Percentiles rank a stretch among this genome's conserved stretches.
Conservation (phyloP, 2,113 vertebrate genomes). For the Sinocyclocheilus anophthalmus region DNA sequence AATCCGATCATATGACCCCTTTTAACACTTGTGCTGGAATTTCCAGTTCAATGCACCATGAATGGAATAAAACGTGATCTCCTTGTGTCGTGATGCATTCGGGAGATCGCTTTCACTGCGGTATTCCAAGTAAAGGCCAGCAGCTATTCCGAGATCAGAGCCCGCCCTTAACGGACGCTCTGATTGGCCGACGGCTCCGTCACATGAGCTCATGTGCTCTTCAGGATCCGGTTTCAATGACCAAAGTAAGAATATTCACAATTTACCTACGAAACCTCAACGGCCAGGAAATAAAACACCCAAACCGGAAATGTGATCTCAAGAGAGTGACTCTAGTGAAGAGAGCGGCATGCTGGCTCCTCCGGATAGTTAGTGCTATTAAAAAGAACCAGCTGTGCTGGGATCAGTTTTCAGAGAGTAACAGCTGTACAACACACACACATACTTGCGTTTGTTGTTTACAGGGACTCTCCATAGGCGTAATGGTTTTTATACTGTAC, state of each 20-base stretch:
- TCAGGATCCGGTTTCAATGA: slow-evolving; percentile 72
- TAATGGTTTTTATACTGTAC: no score
- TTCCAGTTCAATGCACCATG: background rate
- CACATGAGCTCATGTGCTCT: slow-evolving; percentile 66
- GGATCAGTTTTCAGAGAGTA: slow-evolving; percentile 20
- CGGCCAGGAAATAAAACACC: background rate
- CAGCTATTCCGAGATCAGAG: slow-evolving; percentile 75
- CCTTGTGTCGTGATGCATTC: slow-evolving; percentile 24
- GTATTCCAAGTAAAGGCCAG: slow-evolving; percentile 67
- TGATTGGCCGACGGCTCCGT: slow-evolving; percentile 48
- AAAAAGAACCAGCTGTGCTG: slow-evolving; percentile 66
- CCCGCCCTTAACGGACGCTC: slow-evolving; percentile 9
- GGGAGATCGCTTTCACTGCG: slow-evolving; percentile 41
- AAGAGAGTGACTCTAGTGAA: background rate
- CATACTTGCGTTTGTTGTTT: no score
- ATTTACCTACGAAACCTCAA: background rate
- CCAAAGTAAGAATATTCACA: slow-evolving; percentile 58
- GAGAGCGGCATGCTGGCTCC: background rate
- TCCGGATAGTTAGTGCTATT: slow-evolving; percentile 18
- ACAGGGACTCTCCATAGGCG: no score
- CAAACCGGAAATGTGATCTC: background rate
- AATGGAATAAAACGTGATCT: slow-evolving; percentile 42
- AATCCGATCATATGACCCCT: no score
- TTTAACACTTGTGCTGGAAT: background rate
- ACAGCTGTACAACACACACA: background rate